Conservation (phyloP, 2,888 invertebrate species). For the Helicoverpa assulta region DNA sequence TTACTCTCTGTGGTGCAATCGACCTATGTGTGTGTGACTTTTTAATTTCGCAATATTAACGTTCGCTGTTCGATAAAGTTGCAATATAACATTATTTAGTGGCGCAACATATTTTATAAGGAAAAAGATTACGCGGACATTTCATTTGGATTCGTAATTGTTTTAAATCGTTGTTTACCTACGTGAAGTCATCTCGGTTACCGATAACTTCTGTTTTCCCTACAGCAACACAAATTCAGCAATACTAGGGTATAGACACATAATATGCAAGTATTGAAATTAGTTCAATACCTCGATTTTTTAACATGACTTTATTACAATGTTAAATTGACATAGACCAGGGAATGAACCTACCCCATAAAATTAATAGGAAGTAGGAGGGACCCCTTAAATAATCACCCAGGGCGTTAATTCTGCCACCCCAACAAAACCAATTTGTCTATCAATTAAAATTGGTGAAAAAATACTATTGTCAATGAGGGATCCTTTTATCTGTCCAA, state of each 20-base stretch:
- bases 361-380: constrained; percentile 53
- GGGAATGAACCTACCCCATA: constrained; percentile 1
- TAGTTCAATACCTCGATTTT: not conserved
- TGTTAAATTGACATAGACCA: not conserved
- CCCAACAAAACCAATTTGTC: constrained; percentile 83
- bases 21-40: constrained; percentile 1
- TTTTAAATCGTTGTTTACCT: constrained; percentile 2
- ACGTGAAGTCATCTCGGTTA: constrained; percentile 2
- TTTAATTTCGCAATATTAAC: constrained; percentile 12
- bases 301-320: not conserved
- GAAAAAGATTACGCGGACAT: not conserved
- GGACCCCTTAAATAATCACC: constrained; percentile 56
- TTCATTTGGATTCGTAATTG: not conserved
- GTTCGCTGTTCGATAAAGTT: not conserved
- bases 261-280: not conserved
- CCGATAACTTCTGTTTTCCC: not conserved
- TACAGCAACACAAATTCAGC: not conserved
- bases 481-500: constrained; percentile 75
- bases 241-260: no score
- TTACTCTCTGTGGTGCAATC: constrained; percentile 24
- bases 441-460: constrained; percentile 79
- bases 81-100: not conserved
- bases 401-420: constrained; percentile 69
- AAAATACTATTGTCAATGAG: constrained; percentile 71
- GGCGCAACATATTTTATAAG: not conserved